Evolutionary conservation across 2,888 invertebrate genomes (phyloP), one percentile per base, ranked within the genome.

Genomic region (Sphinx pinastri): DNA sequence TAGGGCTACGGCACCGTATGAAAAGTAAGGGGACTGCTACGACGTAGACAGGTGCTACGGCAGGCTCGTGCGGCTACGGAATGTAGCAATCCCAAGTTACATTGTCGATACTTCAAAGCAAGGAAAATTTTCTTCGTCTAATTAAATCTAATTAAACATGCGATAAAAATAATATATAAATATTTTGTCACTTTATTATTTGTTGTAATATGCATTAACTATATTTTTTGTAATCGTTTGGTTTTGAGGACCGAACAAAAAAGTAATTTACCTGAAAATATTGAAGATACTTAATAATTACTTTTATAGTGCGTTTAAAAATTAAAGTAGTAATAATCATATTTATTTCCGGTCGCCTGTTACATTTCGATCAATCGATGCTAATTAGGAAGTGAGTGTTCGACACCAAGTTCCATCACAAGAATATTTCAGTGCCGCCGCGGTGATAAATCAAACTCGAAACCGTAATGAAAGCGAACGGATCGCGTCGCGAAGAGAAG

Each of bases 391-490:
- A 90, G 89, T 88, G 89, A 91, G 87, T 89, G 90, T 90, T 91
- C 88, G 91, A 91, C 90, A 92, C 88, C 86, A 86, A 89, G 87
- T 89, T 88, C 87, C 88, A 88, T 88, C 86, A 88, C 84, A 91
- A 92, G 93, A 92, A 93, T 91, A 93, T 93, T 93, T 92, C 89
- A 92, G 91, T 89, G 85, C 88, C 86, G 88, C 88, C 85, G 91
- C 89, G 92, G 92, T 93, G 93, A 94, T 94, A 94, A 94, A 94
- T 94, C 94, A 93, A 94, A 94, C 94, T 93, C 91, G 92, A 93
- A 92, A 93, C 93, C 94, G 92, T 93, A 94, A 94, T 94, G 93
- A 94, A 94, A 94, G 93, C 93, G 93, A 94, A 93, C 93, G 93
- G 93, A 93, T 93, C 93, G 93, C 93, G 93, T 92, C 92, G 93